Base-by-base conservation (phyloP, 2,113 vertebrate species). In the Psettodes erumei region DNA sequence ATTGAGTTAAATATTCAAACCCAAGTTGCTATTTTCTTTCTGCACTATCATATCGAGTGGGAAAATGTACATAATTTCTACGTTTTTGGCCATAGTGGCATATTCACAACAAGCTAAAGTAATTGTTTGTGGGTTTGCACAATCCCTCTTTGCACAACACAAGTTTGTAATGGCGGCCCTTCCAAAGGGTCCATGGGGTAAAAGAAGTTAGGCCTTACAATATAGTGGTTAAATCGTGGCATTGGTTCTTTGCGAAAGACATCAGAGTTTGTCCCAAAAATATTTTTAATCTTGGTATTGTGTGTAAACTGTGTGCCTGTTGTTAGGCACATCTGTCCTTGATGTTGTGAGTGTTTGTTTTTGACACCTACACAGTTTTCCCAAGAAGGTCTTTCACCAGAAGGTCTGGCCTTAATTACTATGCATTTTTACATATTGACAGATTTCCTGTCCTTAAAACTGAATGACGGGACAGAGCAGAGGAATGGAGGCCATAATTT, bases 381-480 rank as follows among this genome's bases (percentile, higher is more conserved):
- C 18, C 21, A 16, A 40, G 32, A 32, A 59, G 37, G 40, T 19
- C 72, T 58, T 45, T 76, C 47, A 71, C 68, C 32, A 50, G 19
- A 62, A 21, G 68, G 70, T 55, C 25, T 72, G 83, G 55, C 54
- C 76, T 77, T 83, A 79, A 83, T 82, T 78, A 54, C 77, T 74
- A 56, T 68, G 43, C 66, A 40, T 72, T 86, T 75, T 77, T 53
- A 76, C 63, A 76, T 71, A 72, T 63, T 75, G 73, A 76, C 71
- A 85, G 66, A 87, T 85, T 82, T 88, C 87, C 80, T 87, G 81
- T 86, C 45, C 55, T 61, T 61, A 70, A 75, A 82, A 64, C 23
- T 54, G 35, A 53, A 73, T 58, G 71, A 37, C 58, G 30, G 48
- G 67, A 71, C 30, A 33, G 35, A 71, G 75, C 30, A 21, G 23